Evolutionary conservation across 2,888 invertebrate genomes (phyloP), one percentile per base, ranked within the genome.

Genomic region (Rapana venosa): DNA sequence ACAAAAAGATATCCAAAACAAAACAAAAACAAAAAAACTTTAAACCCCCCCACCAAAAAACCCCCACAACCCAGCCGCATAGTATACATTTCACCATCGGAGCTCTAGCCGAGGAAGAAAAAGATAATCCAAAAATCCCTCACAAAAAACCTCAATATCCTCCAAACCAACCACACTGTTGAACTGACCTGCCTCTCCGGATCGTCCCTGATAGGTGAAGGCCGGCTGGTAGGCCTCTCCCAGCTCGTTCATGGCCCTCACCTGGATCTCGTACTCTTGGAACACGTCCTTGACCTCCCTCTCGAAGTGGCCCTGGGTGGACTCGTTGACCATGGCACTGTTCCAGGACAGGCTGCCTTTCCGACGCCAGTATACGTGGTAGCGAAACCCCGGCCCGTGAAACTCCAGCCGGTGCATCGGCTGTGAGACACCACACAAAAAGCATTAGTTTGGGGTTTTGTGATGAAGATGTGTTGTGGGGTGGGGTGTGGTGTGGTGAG

Each of bases 291-390:
- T 94, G 26, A 94, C 94, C 81, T 93, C 93, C 15, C 93, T 93
- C 88, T 94, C 94, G 91, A 94, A 92, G 32, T 92, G 90, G 47
- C 92, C 92, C 0, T 91, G 92, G 22, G 92, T 92, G 4, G 94
- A 91, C 84, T 93, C 92, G 35, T 92, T 91, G 30, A 94, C 94
- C 13, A 90, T 90, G 15, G 93, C 93, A 0, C 91, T 91, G 90
- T 94, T 92, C 94, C 94, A 95, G 87, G 93, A 94, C 30, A 93
- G 93, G 90, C 94, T 94, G 22, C 94, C 94, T 88, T 94, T 94
- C 70, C 92, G 92, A 83, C 94, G 91, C 93, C 94, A 94, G 87
- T 91, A 92, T 22, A 94, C 94, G 26, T 91, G 90, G 87, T 95
- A 95, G 56, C 93, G 91, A 90, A 95, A 94, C 30, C 93, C 93